phyloP scores from a whole-genome alignment of 2,797 vertebrate genomes.

The Pelobates cultripes region DNA sequence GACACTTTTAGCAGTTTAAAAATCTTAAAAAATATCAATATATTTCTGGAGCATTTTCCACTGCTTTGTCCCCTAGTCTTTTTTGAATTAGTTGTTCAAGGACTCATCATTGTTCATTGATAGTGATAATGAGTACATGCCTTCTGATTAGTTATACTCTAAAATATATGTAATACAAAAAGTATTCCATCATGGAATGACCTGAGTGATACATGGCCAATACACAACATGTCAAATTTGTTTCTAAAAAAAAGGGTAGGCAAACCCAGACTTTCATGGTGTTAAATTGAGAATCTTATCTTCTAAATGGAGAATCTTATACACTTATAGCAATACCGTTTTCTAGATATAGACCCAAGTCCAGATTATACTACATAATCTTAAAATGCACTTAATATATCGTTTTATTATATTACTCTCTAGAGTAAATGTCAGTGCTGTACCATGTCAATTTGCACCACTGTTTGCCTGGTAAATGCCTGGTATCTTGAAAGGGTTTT shows the following conservation, averaged over 20 bases:
- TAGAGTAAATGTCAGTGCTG: neutral
- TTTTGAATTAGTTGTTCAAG: conserved; percentile 66
- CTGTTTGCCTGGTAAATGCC: conserved; percentile 43
- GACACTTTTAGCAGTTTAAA: conserved; percentile 69
- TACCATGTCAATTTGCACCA: conserved; percentile 1
- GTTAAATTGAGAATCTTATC: neutral
- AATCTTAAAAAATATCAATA: conserved; percentile 63
- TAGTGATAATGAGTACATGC: conserved; percentile 57
- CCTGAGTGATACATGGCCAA: conserved; percentile 26
- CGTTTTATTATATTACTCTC: neutral
- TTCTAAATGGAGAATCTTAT: too few relatives aligned
- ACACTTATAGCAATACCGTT: too few relatives aligned
- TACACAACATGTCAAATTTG: neutral
- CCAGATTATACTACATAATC: neutral
- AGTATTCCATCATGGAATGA: conserved; percentile 58
- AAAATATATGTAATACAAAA: conserved; percentile 60
- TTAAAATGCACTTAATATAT: neutral
- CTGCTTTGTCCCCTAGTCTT: conserved; percentile 63
- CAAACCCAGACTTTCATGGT: conserved; percentile 36
- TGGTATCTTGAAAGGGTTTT: neutral
- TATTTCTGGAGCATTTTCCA: conserved; percentile 62
- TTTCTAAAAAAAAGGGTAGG: conserved; percentile 17
- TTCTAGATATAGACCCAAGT: neutral
- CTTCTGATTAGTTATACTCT: conserved; percentile 58
- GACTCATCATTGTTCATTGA: conserved; percentile 60